A percentile compares a stretch with the other conserved stretches of the same genome.
phyloP scores from a whole-genome alignment of 2,797 vertebrate genomes.

The Rhabdomys pumilio region DNA sequence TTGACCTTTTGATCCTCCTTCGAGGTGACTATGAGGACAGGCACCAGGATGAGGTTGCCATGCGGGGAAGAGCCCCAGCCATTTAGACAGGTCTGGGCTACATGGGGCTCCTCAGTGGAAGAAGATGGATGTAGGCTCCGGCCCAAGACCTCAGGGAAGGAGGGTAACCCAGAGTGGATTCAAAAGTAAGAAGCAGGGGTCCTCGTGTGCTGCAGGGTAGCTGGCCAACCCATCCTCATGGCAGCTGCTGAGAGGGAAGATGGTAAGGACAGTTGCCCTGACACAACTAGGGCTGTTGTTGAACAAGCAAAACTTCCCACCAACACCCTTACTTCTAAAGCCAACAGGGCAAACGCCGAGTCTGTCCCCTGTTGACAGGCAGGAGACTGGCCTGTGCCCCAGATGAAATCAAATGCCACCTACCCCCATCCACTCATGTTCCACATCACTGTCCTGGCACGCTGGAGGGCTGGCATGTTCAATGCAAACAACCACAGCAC shows the following conservation, averaged over 20 bases:
- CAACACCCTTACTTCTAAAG: neutral
- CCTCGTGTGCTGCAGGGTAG: neutral
- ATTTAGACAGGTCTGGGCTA: neutral
- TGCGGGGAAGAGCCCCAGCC: neutral
- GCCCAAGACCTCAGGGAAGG: neutral
- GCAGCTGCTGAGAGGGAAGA: neutral
- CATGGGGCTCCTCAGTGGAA: no score
- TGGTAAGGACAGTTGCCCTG: neutral
- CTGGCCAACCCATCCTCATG: neutral
- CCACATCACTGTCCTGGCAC: constrained; percentile 75
- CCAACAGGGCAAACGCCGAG: neutral
- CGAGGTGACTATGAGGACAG: neutral
- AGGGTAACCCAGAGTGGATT: neutral
- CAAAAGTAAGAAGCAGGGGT: neutral
- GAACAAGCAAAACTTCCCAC: neutral
- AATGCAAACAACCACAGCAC: neutral
- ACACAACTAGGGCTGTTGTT: neutral
- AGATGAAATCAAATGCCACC: constrained; percentile 21
- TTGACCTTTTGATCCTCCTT: neutral
- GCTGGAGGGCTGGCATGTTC: constrained; percentile 63
- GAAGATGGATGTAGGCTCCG: neutral
- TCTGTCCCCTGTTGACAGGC: neutral
- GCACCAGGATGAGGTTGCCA: neutral
- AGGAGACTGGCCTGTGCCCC: neutral
- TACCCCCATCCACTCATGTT: constrained; percentile 52